phyloP scores from a whole-genome alignment of 2,113 vertebrate species.

The Mastomys coucha region DNA sequence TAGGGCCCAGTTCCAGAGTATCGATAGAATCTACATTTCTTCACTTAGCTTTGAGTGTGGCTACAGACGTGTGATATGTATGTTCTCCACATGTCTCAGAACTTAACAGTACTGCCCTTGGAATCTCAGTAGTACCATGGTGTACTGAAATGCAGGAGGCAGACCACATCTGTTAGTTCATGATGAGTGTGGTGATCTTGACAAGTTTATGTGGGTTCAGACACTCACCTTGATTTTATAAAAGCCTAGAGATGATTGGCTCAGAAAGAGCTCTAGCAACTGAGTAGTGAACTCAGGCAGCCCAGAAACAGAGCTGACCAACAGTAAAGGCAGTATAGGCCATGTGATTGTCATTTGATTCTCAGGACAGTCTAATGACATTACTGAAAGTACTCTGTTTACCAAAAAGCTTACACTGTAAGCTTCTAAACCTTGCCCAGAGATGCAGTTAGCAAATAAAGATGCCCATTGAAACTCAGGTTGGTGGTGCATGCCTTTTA shows the following conservation, averaged over 20 bases:
- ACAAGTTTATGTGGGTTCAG: neutral
- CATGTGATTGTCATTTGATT: neutral
- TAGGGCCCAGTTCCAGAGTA: neutral
- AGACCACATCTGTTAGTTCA: neutral
- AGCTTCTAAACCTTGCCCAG: neutral
- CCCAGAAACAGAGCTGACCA: neutral
- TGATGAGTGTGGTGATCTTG: neutral
- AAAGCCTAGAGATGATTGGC: neutral
- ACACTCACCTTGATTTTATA: constrained; percentile 1
- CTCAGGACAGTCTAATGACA: neutral
- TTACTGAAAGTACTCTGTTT: neutral
- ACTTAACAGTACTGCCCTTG: neutral
- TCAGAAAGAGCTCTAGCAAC: neutral
- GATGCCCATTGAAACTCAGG: neutral
- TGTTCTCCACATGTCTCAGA: neutral
- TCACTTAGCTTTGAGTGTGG: neutral
- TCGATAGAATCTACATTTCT: neutral
- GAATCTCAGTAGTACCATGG: neutral
- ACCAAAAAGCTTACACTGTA: neutral
- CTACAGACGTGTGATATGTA: neutral
- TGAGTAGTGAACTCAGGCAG: neutral
- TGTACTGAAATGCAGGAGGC: neutral
- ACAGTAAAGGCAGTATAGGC: neutral
- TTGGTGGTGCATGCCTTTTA: neutral
- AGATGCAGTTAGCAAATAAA: neutral